Percentiles rank a stretch among this genome's conserved stretches.
phyloP scores from a whole-genome alignment of 1,140 invertebrate genomes.

The Drosophila murphyi region DNA sequence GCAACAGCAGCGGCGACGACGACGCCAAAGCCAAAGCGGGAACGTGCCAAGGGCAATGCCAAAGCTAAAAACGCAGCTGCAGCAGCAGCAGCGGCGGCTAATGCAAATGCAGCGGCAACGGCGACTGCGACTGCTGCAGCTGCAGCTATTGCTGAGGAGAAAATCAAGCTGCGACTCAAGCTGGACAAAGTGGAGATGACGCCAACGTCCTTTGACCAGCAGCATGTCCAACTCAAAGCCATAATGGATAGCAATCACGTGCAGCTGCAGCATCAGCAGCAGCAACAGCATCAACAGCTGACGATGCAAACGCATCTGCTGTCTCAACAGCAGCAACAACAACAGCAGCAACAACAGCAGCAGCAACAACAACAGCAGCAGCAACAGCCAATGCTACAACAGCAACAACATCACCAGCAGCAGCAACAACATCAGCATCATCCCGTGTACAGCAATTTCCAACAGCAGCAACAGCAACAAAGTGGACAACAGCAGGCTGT shows the following conservation, averaged over 20 bases:
- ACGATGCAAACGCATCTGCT: conserved; percentile 58
- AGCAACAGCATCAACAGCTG: conserved; percentile 45
- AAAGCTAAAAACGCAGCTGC: conserved; percentile 84
- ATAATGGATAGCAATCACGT: conserved; percentile 48
- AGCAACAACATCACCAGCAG: conserved; percentile 39
- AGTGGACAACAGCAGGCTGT: conserved; percentile 27
- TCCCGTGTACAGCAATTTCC: conserved; percentile 4
- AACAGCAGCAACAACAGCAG: conserved; percentile 48
- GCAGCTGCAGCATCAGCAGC: conserved; percentile 45
- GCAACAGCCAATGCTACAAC: conserved; percentile 14
- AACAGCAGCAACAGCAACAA: conserved; percentile 56
- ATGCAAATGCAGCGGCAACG: conserved; percentile 67
- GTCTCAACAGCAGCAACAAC: conserved; percentile 52
- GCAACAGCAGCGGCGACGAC: conserved; percentile 35
- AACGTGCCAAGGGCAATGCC: conserved; percentile 78
- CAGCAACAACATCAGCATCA: conserved; percentile 56
- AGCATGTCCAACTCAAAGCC: conserved; percentile 61
- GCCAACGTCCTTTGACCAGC: conserved; percentile 88
- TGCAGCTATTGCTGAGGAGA: conserved; percentile 86
- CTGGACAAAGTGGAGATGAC: conserved; percentile 92
- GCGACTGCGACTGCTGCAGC: conserved; percentile 75
- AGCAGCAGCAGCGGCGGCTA: conserved; percentile 74
- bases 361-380: conserved; percentile 47
- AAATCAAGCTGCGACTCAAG: conserved; percentile 93
- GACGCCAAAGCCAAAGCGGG: conserved; percentile 63